Evolutionary conservation across 2,113 vertebrate species (phyloP), one percentile per base, ranked within the genome.

Genomic region (Zingel zingel): DNA sequence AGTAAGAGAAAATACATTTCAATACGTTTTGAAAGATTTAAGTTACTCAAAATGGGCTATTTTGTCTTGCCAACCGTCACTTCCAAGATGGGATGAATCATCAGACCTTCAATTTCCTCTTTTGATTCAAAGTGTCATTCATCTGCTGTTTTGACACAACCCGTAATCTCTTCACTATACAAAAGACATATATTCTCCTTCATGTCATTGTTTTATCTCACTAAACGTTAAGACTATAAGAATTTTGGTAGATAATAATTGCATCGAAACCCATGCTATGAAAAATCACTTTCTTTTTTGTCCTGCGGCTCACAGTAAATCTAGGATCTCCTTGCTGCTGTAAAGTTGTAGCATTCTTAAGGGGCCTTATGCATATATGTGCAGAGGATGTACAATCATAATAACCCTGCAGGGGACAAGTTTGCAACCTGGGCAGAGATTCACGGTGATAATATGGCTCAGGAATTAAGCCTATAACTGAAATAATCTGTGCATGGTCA

Each of bases 1-100:
- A 61, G 45, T 77, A 33, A 86, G 61, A 74, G 72, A 81, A 83
- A 79, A 86, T 78, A 66, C 62, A 71, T 81, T 82, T 87, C 75
- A 77, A 16, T 87, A 64, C 88, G 36, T 86, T 86, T 57, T 73
- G 16, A 81, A 77, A 71, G 73, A 79, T 73, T 15, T 10, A 21
- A 63, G 56, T 73, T 59, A 4, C 48, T 73, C 21, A 33, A 65
- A 83, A 73, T 65, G 23, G 77, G 64, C 18, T 18, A 6, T 51
- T 74, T 59, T 65, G 33, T 81, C 54, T 71, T 77, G 62, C 59
- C 81, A 84, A 45, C 30, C 54, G 53, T 57, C 62, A 79, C 66
- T 57, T 79, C 64, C 81, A 72, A 75, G 65, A 79, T 53, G 47
- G 23, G 2, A 50, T 83, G 69, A 84, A 76, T 79, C 68, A 75